These are phyloP conservation scores for Ochropacha duplaris DNA, from an alignment of 2,888 invertebrate species.

Conservation along the genomic window DNA sequence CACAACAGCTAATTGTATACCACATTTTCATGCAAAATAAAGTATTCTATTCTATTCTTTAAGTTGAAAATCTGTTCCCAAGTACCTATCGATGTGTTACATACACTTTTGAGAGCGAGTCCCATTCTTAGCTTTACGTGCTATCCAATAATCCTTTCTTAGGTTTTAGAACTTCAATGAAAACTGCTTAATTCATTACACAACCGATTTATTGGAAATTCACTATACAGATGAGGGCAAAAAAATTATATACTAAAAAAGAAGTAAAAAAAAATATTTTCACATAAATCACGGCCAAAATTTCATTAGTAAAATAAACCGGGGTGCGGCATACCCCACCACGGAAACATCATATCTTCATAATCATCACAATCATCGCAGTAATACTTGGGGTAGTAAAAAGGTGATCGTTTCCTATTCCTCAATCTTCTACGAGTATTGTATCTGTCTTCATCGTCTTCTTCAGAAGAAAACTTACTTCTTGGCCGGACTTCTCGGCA, in stretches of 20 bases:
- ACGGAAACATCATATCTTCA: neutral
- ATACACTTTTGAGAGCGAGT: no score
- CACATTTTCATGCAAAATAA: no score
- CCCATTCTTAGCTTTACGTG: no score
- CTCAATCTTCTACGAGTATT: neutral
- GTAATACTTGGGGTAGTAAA: neutral
- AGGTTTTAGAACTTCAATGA: no score
- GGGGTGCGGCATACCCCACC: neutral
- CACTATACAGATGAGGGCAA: neutral
- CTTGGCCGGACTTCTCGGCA: neutral
- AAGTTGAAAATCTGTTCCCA: no score
- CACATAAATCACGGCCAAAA: neutral
- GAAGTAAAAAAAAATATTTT: neutral
- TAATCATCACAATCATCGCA: neutral
- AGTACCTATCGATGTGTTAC: no score
- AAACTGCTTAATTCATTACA: no score
- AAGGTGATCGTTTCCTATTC: neutral
- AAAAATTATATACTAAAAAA: neutral
- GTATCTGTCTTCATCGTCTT: neutral
- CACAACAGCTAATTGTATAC: no score
- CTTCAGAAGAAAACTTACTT: neutral
- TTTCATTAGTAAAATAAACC: neutral
- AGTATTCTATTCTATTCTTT: no score
- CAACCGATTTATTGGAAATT: no score
- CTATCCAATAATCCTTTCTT: no score